Evolutionary conservation across 53 echinoderm and acorn worm genomes (phyloP).

Genomic region (Echinometra lucunter): DNA sequence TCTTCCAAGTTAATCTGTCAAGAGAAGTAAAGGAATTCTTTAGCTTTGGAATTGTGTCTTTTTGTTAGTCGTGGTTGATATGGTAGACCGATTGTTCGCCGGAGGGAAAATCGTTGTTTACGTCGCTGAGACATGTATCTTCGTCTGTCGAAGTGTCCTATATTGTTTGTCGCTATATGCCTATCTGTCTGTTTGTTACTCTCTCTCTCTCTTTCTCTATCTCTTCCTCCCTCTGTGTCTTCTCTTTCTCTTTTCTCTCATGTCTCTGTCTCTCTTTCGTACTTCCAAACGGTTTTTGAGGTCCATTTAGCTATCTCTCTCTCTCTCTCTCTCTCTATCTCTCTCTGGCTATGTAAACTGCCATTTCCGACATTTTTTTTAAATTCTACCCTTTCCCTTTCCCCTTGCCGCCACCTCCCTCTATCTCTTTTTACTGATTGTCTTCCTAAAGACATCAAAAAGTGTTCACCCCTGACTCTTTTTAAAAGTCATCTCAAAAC

Average conservation of each 20-base stretch:
- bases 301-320: no score
- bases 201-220: not conserved
- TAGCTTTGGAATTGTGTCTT: not conserved
- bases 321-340: not conserved
- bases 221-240: not conserved
- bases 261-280: not conserved
- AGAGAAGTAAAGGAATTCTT: not conserved
- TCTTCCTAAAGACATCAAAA: no score
- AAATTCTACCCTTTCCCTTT: no score
- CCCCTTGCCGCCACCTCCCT: no score
- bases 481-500: no score
- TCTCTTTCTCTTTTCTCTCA: not conserved
- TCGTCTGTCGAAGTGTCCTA: no score
- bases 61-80: not conserved
- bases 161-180: no score
- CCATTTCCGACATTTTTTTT: no score
- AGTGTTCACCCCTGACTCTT: no score
- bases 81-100: slow-evolving; percentile 11
- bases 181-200: not conserved
- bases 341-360: no score
- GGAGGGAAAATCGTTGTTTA: not conserved
- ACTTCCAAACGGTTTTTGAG: no score
- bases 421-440: no score
- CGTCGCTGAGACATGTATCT: not conserved
- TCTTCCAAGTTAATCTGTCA: not conserved